Evolutionary conservation across 2,888 invertebrate species (phyloP).

Genomic region (Ethmia dodecea): DNA sequence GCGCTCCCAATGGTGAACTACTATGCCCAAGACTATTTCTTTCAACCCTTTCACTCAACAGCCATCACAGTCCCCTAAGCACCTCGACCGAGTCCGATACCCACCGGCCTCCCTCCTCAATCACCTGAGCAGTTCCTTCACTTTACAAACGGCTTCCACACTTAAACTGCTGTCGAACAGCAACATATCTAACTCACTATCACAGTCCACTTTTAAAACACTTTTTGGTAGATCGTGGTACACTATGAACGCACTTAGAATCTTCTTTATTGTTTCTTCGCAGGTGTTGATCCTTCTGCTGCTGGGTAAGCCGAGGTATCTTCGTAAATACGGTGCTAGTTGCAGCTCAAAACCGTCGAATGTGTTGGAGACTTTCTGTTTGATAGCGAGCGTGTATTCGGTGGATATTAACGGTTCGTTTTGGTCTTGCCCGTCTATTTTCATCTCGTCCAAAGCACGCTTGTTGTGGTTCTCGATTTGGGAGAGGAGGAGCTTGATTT

Average conservation of each 20-base stretch:
- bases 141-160: constrained; percentile 34
- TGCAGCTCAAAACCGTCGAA: constrained; percentile 77
- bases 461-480: constrained; percentile 66
- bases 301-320: constrained; percentile 68
- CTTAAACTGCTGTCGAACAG: constrained; percentile 30
- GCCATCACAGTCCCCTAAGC: constrained; percentile 31
- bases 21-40: no score
- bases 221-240: constrained; percentile 78
- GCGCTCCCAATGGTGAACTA: no score
- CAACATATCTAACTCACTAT: constrained; percentile 38
- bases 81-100: constrained; percentile 39
- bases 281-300: constrained; percentile 36
- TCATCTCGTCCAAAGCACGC: constrained; percentile 38
- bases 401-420: constrained; percentile 73
- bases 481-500: constrained; percentile 82
- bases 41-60: no score
- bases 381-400: constrained; percentile 79
- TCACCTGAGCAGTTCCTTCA: constrained; percentile 43
- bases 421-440: constrained; percentile 39
- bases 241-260: constrained; percentile 72
- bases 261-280: constrained; percentile 48
- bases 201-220: constrained; percentile 37
- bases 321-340: constrained; percentile 57
- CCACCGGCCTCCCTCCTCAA: constrained; percentile 31
- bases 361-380: constrained; percentile 71